Percentiles rank a stretch among this genome's conserved stretches.
Evolutionary conservation across 2,888 invertebrate genomes (phyloP).

Genomic region (Mimas tiliae): DNA sequence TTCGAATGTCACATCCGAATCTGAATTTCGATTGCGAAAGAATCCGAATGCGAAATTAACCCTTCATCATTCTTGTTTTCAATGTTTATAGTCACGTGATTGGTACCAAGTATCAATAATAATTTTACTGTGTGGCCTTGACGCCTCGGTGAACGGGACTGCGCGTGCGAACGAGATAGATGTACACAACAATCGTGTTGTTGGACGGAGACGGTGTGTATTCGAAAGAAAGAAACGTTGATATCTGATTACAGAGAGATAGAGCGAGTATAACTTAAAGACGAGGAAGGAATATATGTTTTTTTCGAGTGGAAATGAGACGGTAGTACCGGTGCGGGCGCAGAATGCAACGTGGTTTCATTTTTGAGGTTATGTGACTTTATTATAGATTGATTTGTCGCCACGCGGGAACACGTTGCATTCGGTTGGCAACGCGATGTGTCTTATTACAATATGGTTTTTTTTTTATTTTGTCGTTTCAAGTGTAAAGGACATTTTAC

Average conservation of each 20-base stretch:
- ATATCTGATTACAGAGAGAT: constrained; percentile 46
- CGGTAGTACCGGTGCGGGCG: constrained; percentile 12
- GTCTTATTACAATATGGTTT: neutral
- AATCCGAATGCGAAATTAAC: neutral
- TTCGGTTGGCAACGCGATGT: neutral
- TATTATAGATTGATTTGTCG: constrained; percentile 17
- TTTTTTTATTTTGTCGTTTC: neutral
- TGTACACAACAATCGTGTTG: neutral
- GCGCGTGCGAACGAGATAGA: constrained; percentile 3
- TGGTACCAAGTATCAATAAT: constrained; percentile 15
- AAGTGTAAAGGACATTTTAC: constrained; percentile 1
- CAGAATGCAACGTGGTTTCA: constrained; percentile 56
- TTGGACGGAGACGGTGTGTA: constrained; percentile 28
- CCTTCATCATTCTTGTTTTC: neutral
- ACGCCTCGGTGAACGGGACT: constrained; percentile 26
- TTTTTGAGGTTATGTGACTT: constrained; percentile 66
- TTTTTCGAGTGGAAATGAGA: neutral
- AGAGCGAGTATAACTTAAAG: neutral
- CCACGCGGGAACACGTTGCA: constrained; percentile 1
- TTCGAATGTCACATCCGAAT: no score
- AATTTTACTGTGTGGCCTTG: constrained; percentile 26
- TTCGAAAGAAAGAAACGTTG: constrained; percentile 44
- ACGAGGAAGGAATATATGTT: neutral
- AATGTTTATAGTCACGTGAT: constrained; percentile 16
- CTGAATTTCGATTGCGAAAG: no score